Base-by-base conservation (phyloP, 2,113 vertebrate genomes). In the Lasiurus cinereus region DNA sequence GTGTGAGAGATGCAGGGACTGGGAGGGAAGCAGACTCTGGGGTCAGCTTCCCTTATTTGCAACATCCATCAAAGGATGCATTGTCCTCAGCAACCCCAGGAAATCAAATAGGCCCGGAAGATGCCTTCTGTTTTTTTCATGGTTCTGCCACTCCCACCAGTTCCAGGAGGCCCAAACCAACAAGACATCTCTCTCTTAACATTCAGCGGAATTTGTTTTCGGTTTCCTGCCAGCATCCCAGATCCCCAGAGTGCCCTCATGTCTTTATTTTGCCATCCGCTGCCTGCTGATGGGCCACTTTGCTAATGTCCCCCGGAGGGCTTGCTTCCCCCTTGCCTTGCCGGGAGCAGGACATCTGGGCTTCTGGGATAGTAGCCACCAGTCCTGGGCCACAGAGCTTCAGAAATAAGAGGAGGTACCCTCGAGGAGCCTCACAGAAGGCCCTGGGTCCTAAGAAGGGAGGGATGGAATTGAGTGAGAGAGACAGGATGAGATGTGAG, bases 251-350 rank as follows among this genome's bases (percentile, higher is more conserved):
- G 79, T 1, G 0, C 76, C 86, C 0, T 0, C 91, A 21, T 39
- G 83, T n/a, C 29, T 85, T 96, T 95, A 39, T 67, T 89, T 97
- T 93, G 95, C n/a, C 31, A 89, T 96, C 73, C 39, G 46, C 82
- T 83, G 80, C 84, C 90, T 90, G 84, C 90, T 95, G 93, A 69
- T 62, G 62, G 80, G 82, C 66, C 0, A 0, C 54, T 95, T 83
- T 94, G 27, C 69, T 85, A 72, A 87, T 73, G 22, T 12, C 1
- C 8, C 77, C 21, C 7, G 64, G 91, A 16, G 90, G 52, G 48
- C 66, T 85, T 39, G 24, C 19, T 10, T 96, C 2, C 29, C 33
- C 39, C 0, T 91, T 56, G 5, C 85, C 2, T 82, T 33, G 22
- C 52, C 24, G 74, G 13, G n/a, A 93, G 86, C 21, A 59, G 78